A percentile compares a stretch with the other conserved stretches of the same genome.
Conservation (phyloP, 1,140 invertebrate species). For the Sinella curviseta region DNA sequence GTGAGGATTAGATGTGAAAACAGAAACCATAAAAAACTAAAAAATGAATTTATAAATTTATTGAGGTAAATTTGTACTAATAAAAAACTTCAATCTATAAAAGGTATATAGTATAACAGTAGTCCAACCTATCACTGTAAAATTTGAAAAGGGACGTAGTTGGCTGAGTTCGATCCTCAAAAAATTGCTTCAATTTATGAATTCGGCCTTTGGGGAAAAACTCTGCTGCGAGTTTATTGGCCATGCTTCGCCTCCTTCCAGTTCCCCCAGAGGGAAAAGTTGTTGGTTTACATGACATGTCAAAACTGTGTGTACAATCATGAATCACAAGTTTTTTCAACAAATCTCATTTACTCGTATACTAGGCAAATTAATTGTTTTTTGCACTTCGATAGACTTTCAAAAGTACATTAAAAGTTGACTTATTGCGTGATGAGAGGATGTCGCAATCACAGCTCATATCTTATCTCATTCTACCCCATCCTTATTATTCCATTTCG, state of each 20-base stretch:
- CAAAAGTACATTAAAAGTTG: too few species aligned
- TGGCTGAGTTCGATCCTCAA: constrained; percentile 47
- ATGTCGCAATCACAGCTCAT: too few species aligned
- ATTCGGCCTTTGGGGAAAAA: constrained; percentile 48
- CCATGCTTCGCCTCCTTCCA: constrained; percentile 44
- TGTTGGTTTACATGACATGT: constrained; percentile 33
- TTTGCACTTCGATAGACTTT: too few species aligned
- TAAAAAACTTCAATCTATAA: too few species aligned
- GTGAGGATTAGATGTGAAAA: too few species aligned
- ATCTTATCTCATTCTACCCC: too few species aligned
- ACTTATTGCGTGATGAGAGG: too few species aligned
- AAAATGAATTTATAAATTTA: too few species aligned
- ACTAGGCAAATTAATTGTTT: too few species aligned
- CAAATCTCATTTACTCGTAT: neutral
- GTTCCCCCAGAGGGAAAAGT: constrained; percentile 33
- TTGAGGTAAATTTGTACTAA: too few species aligned
- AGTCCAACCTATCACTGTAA: constrained; percentile 43
- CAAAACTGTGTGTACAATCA: constrained; percentile 8
- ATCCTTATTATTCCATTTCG: too few species aligned
- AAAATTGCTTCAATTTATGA: constrained; percentile 47
- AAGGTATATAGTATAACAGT: neutral
- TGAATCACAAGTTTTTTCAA: neutral
- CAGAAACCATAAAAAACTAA: too few species aligned
- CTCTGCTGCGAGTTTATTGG: constrained; percentile 41
- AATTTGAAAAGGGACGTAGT: constrained; percentile 48